Conservation (phyloP, 2,797 vertebrate genomes). For the Clarias platycephalus region DNA sequence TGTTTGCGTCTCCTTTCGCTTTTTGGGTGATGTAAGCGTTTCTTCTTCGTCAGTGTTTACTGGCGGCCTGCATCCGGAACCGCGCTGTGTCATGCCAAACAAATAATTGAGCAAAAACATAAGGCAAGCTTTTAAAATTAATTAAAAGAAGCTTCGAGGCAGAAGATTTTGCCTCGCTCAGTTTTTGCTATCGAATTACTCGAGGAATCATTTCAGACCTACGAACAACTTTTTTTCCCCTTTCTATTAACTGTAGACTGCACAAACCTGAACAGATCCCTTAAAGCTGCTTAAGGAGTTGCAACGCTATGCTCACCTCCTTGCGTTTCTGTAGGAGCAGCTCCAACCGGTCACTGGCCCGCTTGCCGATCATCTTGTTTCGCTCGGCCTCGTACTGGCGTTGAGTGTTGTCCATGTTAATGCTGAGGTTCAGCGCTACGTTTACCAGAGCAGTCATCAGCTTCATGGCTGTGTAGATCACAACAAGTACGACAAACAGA, state of each 20-base stretch:
- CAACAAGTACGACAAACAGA: neutral
- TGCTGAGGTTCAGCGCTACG: conserved; percentile 98
- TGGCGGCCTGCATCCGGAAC: too few relatives aligned
- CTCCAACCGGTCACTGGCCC: conserved; percentile 95
- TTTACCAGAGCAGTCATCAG: conserved; percentile 99
- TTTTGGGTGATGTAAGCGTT: too few relatives aligned
- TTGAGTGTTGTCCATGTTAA: conserved; percentile 99
- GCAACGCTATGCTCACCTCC: conserved; percentile 78
- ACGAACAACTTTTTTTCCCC: too few relatives aligned
- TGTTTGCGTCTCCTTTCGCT: too few relatives aligned
- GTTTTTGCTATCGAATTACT: too few relatives aligned
- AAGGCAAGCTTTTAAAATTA: too few relatives aligned
- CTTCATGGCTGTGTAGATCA: conserved; percentile 87
- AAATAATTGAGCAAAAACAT: too few relatives aligned
- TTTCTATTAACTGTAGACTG: neutral
- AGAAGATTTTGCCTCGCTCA: too few relatives aligned
- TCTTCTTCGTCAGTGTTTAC: too few relatives aligned
- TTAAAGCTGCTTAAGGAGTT: neutral
- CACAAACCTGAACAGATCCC: neutral
- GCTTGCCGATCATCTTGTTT: conserved; percentile 97
- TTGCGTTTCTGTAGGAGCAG: conserved; percentile 96
- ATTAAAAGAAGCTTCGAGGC: too few relatives aligned
- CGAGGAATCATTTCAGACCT: too few relatives aligned
- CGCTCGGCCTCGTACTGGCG: conserved; percentile 96
- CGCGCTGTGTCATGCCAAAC: too few relatives aligned